A percentile compares a stretch with the other conserved stretches of the same genome.
Evolutionary conservation across 2,797 vertebrate species (phyloP).

Genomic region (Phaenicophaeus curvirostris): DNA sequence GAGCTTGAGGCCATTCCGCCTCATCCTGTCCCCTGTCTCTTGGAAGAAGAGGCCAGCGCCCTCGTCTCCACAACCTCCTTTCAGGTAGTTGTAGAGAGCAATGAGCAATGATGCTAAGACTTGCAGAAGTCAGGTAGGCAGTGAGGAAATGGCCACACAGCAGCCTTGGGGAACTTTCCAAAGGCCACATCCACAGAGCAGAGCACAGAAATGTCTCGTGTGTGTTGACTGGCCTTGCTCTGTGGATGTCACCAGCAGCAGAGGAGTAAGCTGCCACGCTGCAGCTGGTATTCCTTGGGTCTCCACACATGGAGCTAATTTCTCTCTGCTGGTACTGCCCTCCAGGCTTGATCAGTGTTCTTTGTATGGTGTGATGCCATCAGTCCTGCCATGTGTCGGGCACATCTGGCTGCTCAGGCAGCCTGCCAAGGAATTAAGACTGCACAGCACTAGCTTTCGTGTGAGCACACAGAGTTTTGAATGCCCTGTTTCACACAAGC

Average conservation of each 20-base stretch:
- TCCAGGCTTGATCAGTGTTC: background rate
- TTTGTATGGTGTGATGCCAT: background rate
- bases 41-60: too few species aligned
- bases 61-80: too few species aligned
- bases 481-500: background rate
- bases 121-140: background rate
- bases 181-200: background rate
- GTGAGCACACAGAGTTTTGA: background rate
- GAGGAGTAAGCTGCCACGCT: background rate
- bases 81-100: too few species aligned
- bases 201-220: background rate
- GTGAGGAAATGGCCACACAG: background rate
- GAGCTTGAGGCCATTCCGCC: too few species aligned
- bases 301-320: background rate
- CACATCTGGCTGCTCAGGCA: constrained; percentile 24
- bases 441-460: background rate
- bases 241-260: background rate
- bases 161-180: background rate
- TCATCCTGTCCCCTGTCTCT: too few species aligned
- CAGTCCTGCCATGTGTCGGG: background rate
- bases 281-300: background rate
- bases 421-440: background rate
- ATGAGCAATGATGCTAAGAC: too few species aligned
- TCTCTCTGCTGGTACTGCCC: background rate
- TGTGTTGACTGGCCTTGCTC: background rate